Conservation (phyloP, 2,888 invertebrate genomes). For the Seladonia tumulorum region DNA sequence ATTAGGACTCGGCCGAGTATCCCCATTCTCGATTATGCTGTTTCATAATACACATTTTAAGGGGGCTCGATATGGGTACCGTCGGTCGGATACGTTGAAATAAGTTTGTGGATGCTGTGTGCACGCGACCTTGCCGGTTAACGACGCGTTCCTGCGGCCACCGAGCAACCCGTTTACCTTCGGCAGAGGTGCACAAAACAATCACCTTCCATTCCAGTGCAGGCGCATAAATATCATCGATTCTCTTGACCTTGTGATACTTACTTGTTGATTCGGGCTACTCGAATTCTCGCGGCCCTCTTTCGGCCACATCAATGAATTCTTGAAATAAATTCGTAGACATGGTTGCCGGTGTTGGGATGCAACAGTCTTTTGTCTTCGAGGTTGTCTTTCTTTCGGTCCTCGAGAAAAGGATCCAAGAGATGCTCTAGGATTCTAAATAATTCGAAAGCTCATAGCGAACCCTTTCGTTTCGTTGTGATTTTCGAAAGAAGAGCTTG, state of each 20-base stretch:
- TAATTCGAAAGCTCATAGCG: too few relatives aligned
- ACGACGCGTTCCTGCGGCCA: neutral
- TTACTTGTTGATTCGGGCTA: neutral
- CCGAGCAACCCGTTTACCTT: neutral
- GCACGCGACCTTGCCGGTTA: neutral
- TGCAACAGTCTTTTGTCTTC: too few relatives aligned
- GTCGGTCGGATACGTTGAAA: neutral
- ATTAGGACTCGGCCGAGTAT: neutral
- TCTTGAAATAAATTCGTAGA: too few relatives aligned
- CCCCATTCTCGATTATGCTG: neutral
- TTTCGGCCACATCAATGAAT: neutral
- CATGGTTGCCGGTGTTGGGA: too few relatives aligned
- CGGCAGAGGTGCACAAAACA: neutral
- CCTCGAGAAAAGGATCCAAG: too few relatives aligned
- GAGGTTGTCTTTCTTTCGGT: too few relatives aligned
- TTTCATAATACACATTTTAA: neutral
- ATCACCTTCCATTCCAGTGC: conserved; percentile 9
- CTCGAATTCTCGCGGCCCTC: neutral
- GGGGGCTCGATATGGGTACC: neutral
- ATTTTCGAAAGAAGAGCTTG: too few relatives aligned
- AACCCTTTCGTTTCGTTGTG: too few relatives aligned
- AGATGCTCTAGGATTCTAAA: too few relatives aligned
- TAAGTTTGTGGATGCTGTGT: neutral
- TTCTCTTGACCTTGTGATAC: neutral
- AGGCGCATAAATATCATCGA: neutral